Base-by-base conservation (phyloP, 2,797 vertebrate species). In the Paramormyrops hopkinsi region DNA sequence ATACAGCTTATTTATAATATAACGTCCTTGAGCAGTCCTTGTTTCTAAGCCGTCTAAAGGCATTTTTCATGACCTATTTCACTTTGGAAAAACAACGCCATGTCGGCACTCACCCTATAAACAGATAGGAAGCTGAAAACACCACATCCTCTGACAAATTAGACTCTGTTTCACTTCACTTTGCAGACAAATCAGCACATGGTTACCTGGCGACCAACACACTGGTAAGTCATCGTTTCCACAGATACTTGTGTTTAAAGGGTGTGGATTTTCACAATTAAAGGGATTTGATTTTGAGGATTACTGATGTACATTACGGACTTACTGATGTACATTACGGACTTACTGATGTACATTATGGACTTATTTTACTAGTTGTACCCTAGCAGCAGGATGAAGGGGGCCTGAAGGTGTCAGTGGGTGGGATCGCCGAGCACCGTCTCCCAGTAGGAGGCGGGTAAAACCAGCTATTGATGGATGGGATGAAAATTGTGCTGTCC, bases 201-300 rank as follows among this genome's bases (percentile, higher is more conserved):
- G 98, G 98, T 91, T 99, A 99, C 93, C 98, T 99, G 90, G 98
- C 98, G 93, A 97, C 97, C 92, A 98, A 99, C 95, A 97, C 97
- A 90, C 96, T 98, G 96, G 98, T 99, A 95, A 99, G 98, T 6
- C 19, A 54, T 73, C 54, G 4, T 86, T n/a, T 54, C 50, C 50
- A 54, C 79, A 6, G 82, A 48, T 84, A 84, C 22, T 9, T 46
- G 41, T 48, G 4, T 84, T 84, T 48, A 6, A 48, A 44, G 37
- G 44, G 44, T 51, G 33, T n/a, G 33, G 7, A 19, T 46, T 19
- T 79, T 44, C 73, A 37, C 73, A 41, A 7, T 37, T 79, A 19
- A 37, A 44, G 73, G 73, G 37, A 17, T 37, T 76, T 76, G 12
- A 41, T 19, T 44, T 79, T n/a, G 29, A 79, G 37, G 73, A 41